phyloP scores from a whole-genome alignment of 2,797 vertebrate genomes.

The Aulostomus chinensis region DNA sequence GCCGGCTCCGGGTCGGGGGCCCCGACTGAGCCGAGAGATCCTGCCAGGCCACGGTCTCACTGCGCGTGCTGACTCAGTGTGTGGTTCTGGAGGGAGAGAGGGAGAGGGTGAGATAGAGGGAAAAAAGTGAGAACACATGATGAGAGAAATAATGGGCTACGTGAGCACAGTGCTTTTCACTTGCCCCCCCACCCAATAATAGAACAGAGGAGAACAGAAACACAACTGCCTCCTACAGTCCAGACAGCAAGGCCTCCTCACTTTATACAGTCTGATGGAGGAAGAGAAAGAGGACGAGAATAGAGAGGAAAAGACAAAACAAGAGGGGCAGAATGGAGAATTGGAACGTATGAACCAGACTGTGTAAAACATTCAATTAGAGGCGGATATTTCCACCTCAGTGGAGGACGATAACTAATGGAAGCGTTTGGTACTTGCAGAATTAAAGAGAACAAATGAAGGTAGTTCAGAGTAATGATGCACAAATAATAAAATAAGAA shows the following conservation, averaged over 20 bases:
- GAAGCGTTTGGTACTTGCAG: too few relatives aligned
- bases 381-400: too few relatives aligned
- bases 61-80: slow-evolving; percentile 99
- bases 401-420: too few relatives aligned
- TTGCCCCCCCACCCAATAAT: slow-evolving; percentile 67
- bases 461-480: too few relatives aligned
- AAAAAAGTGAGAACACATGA: slow-evolving; percentile 92
- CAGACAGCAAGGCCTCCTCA: slow-evolving; percentile 49
- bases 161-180: slow-evolving; percentile 88
- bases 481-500: too few relatives aligned
- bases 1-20: slow-evolving; percentile 93
- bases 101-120: slow-evolving; percentile 84
- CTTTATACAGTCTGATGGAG: slow-evolving; percentile 38
- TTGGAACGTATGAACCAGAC: too few relatives aligned
- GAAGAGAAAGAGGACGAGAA: slow-evolving; percentile 6
- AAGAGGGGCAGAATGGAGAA: background rate
- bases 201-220: slow-evolving; percentile 62
- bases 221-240: slow-evolving; percentile 59
- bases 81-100: slow-evolving; percentile 95
- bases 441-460: too few relatives aligned
- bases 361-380: too few relatives aligned
- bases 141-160: slow-evolving; percentile 96
- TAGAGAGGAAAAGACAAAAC: background rate
- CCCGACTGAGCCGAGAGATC: slow-evolving; percentile 94
- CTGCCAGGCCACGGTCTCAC: slow-evolving; percentile 95